Conservation (phyloP, 2,113 vertebrate species). For the Paralichthys olivaceus region DNA sequence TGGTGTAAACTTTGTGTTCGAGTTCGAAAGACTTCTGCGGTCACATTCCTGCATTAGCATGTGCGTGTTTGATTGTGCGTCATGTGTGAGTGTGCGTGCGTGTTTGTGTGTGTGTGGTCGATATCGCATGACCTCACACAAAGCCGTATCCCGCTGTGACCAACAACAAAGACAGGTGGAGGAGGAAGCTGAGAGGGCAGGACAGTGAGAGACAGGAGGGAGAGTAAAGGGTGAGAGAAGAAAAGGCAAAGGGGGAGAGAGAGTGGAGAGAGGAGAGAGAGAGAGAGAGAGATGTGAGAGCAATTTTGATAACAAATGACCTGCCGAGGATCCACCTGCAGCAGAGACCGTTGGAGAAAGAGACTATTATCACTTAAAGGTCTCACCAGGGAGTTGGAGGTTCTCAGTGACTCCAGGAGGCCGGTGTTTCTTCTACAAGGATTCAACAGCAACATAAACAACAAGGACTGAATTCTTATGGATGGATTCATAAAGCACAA, state of each 20-base stretch:
- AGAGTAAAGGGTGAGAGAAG: neutral
- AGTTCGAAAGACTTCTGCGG: neutral
- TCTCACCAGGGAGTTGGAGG: constrained; percentile 49
- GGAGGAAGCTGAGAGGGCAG: constrained; percentile 37
- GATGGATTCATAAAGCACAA: too few species aligned
- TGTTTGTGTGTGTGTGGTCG: constrained; percentile 24
- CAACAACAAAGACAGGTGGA: constrained; percentile 56
- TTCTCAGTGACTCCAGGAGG: constrained; percentile 48
- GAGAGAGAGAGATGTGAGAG: constrained; percentile 52
- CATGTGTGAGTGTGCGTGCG: neutral
- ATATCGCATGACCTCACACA: constrained; percentile 59
- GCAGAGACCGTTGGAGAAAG: constrained; percentile 15
- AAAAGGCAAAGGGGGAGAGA: constrained; percentile 5
- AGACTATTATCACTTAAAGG: constrained; percentile 72
- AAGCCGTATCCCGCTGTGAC: constrained; percentile 40
- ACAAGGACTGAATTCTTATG: too few species aligned
- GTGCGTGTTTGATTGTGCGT: neutral
- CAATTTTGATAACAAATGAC: constrained; percentile 72
- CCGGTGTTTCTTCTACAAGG: constrained; percentile 18
- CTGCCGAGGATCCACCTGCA: constrained; percentile 49
- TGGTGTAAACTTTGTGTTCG: neutral
- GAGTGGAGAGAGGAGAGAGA: too few species aligned
- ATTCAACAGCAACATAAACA: neutral
- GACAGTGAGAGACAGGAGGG: constrained; percentile 1
- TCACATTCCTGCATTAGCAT: neutral